Base-by-base conservation (phyloP, 1,140 invertebrate species). In the Vanessa atalanta region DNA sequence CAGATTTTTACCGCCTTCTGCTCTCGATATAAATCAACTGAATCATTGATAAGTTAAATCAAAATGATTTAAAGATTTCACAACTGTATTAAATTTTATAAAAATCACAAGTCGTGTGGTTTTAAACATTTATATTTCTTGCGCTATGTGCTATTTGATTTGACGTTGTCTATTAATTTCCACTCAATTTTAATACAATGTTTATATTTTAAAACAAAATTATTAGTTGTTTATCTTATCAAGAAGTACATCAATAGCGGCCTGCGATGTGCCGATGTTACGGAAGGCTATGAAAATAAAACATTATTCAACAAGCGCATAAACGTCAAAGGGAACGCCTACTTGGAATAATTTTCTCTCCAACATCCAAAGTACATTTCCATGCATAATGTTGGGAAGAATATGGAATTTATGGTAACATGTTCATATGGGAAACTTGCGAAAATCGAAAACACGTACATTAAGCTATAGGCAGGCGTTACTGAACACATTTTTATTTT, bases 281-380 rank as follows among this genome's bases (percentile, higher is more conserved):
- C 76, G 80, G 81, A 74, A 83, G 73, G 67, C 82, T 83, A 88
- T 92, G 86, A 86, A 90, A 89, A 88, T 92, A 90, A 89, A 92
- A 87, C 88, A 93, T 91, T 89, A 89, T 92, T 92, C 90, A 92
- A 92, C 88, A 91, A 84, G 81, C 84, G 73, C 79, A 93, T 91
- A 89, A 92, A 90, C 76, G 85, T 87, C 84, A 83, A 79, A 85
- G 73, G 76, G 82, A 91, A 90, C 85, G 88, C 89, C 89, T 88
- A 91, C 88, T 90, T 88, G 86, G 91, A 86, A 93, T 93, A 92
- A 92, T 92, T 92, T 85, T 87, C 82, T 81, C 82, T 79, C 78
- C 77, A 87, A 88, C 85, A 86, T 82, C 83, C 79, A 83, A 84
- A 82, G 79, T 81, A 79, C 83, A 86, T 88, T 88, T 85, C 80